Percentiles rank a stretch among this genome's conserved stretches.
These are phyloP conservation scores for Pyrgilauda ruficollis DNA, from an alignment of 2,113 vertebrate species.

Conservation along the genomic window DNA sequence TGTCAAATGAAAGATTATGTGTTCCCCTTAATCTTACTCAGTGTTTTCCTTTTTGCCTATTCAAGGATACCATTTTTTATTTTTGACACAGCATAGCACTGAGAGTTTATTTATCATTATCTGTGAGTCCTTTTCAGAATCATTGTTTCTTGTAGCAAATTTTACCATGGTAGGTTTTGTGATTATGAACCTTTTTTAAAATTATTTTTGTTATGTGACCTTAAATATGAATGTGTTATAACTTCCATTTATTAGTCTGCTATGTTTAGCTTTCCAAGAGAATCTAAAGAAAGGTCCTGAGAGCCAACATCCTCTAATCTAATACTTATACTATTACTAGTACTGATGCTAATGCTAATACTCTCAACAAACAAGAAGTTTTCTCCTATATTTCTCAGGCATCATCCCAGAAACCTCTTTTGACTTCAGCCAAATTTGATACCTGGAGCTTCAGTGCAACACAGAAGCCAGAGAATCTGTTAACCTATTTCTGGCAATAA, in stretches of 20 bases:
- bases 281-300: neutral
- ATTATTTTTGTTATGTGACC: neutral
- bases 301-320: neutral
- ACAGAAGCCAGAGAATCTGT: neutral
- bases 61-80: neutral
- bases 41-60: neutral
- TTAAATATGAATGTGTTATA: neutral
- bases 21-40: neutral
- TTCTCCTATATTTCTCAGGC: neutral
- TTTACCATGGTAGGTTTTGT: neutral
- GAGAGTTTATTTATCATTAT: neutral
- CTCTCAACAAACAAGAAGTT: neutral
- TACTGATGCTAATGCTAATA: neutral
- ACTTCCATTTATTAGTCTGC: neutral
- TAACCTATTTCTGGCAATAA: neutral
- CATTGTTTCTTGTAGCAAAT: neutral
- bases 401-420: neutral
- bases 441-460: neutral
- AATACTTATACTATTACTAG: neutral
- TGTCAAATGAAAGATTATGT: neutral
- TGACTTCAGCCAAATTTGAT: neutral
- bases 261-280: neutral
- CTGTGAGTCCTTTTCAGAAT: neutral
- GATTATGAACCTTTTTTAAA: neutral
- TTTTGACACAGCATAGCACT: neutral